Conservation (phyloP, 2,113 vertebrate species). For the Salvelinus namaycush region DNA sequence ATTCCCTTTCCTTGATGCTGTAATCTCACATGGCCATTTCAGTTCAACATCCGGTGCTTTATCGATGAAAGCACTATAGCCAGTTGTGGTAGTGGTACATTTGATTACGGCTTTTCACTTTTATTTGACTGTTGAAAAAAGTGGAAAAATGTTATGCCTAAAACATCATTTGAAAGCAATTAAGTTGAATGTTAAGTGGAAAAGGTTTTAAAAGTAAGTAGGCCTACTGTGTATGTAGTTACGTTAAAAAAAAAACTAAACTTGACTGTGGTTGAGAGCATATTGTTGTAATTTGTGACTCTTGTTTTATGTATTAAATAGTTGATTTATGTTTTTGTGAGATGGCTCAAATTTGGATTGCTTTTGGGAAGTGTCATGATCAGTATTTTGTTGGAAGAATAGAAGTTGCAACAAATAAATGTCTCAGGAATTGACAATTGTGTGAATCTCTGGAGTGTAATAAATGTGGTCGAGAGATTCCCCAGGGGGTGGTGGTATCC, state of each 20-base stretch:
- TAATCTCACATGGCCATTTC: not conserved
- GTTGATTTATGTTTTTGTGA: slow-evolving; percentile 24
- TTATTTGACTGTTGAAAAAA: slow-evolving; percentile 16
- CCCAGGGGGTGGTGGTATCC: not conserved
- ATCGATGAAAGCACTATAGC: not conserved
- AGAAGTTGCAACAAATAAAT: slow-evolving; percentile 62
- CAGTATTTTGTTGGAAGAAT: slow-evolving; percentile 33
- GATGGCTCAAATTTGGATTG: not conserved
- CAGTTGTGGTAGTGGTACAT: not conserved
- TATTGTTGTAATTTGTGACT: slow-evolving; percentile 24
- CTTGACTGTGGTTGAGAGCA: not conserved
- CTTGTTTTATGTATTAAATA: slow-evolving; percentile 7
- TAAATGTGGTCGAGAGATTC: not conserved
- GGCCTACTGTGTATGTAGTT: slow-evolving; percentile 14
- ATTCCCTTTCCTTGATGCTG: not conserved
- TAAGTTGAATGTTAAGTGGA: slow-evolving; percentile 22
- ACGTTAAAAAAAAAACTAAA: too few species aligned
- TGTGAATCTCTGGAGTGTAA: not conserved
- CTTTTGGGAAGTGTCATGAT: slow-evolving; percentile 23
- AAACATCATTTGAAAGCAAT: not conserved
- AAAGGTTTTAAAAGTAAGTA: slow-evolving; percentile 28
- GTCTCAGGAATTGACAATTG: slow-evolving; percentile 60
- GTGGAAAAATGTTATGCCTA: slow-evolving; percentile 17
- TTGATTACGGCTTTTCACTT: slow-evolving; percentile 14
- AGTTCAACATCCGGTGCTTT: slow-evolving; percentile 13